Conservation (phyloP, 2,888 invertebrate genomes). For the Eupithecia vulgata region DNA sequence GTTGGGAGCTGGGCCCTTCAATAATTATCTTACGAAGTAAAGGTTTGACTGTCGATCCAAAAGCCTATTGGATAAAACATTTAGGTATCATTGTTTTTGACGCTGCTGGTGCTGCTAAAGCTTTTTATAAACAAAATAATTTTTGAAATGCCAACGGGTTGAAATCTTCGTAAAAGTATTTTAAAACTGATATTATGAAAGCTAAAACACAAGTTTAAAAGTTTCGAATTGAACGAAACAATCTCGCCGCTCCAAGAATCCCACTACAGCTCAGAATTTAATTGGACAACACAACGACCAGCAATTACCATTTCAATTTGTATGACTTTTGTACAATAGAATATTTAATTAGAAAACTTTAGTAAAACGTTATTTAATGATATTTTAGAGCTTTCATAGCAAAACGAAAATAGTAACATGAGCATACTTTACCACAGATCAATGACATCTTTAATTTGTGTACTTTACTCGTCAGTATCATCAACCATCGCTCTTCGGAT, state of each 20-base stretch:
- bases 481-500: too few species aligned
- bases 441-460: too few species aligned
- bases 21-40: background rate
- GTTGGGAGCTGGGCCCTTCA: background rate
- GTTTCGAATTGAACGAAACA: background rate
- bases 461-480: too few species aligned
- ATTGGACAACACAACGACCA: background rate
- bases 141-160: background rate
- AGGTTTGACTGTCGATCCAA: background rate
- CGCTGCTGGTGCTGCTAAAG: background rate
- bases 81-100: too few species aligned
- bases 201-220: background rate
- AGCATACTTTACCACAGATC: too few species aligned
- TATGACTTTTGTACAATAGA: slow-evolving; percentile 6
- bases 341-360: background rate
- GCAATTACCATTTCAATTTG: background rate
- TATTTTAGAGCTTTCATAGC: background rate
- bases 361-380: background rate
- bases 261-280: slow-evolving; percentile 3
- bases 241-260: background rate
- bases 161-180: background rate
- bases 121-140: background rate
- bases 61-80: background rate
- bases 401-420: too few species aligned
- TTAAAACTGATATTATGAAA: background rate